A percentile compares a stretch with the other conserved stretches of the same genome.
Evolutionary conservation across 64 coral and sea anemone genomes (phyloP).

Genomic region (Dendrophyllia cribrosa): DNA sequence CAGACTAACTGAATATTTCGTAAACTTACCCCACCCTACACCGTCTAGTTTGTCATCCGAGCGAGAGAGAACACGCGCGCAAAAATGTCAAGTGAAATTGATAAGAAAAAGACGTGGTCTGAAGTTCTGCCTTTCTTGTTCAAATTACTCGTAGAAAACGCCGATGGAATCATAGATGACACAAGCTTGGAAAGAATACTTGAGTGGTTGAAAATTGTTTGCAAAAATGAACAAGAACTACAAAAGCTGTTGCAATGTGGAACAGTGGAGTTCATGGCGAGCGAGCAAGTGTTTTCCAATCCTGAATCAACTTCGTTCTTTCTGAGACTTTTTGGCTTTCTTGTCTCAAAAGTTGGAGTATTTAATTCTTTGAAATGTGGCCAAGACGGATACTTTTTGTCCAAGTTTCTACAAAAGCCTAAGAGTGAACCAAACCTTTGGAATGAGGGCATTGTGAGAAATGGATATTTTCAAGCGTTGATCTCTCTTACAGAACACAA

Average conservation of each 20-base stretch:
- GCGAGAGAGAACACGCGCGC: background rate
- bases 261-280: conserved; percentile 9
- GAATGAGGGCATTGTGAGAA: conserved; percentile 24
- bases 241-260: conserved; percentile 39
- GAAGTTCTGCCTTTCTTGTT: conserved; percentile 68
- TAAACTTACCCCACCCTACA: background rate
- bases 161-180: conserved; percentile 83
- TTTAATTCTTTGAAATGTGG: conserved; percentile 4
- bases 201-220: conserved; percentile 71
- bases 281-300: conserved; percentile 19
- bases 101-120: conserved; percentile 44
- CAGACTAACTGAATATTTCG: no score
- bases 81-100: background rate
- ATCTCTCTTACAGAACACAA: conserved; percentile 44
- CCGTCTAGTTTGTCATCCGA: background rate
- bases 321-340: conserved; percentile 26
- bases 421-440: conserved; percentile 6
- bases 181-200: conserved; percentile 85
- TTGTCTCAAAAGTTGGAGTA: background rate
- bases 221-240: background rate
- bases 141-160: conserved; percentile 64
- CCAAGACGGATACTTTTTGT: conserved; percentile 1
- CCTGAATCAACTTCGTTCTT: conserved; percentile 22
- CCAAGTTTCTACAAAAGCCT: background rate
- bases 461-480: conserved; percentile 41